These are phyloP conservation scores for Indri indri DNA, from an alignment of 2,113 vertebrate species.

Conservation along the genomic window DNA sequence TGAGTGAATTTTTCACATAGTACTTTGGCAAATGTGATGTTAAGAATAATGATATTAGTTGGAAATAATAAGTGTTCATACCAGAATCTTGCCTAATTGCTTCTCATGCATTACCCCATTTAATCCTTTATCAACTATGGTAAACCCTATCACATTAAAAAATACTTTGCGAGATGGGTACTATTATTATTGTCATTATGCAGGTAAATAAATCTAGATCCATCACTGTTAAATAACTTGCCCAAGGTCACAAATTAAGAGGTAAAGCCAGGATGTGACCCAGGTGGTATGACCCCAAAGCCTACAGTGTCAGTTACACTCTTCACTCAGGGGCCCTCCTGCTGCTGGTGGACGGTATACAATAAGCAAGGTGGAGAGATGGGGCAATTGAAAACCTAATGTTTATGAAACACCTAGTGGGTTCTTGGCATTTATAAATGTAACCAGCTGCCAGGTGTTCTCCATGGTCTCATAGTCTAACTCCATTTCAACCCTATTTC, in stretches of 20 bases:
- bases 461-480: neutral
- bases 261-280: neutral
- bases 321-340: too few species aligned
- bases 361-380: neutral
- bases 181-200: neutral
- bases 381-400: neutral
- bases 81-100: neutral
- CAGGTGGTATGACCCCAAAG: neutral
- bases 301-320: neutral
- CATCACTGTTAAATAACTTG: neutral
- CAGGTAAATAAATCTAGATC: neutral
- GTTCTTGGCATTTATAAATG: neutral
- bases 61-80: neutral
- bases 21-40: neutral
- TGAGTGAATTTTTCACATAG: neutral
- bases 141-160: neutral
- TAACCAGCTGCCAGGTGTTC: neutral
- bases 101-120: neutral
- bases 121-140: neutral
- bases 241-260: neutral
- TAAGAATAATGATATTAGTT: neutral
- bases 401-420: neutral
- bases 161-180: neutral
- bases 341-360: neutral
- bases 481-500: neutral